Percentiles rank a stretch among this genome's conserved stretches.
Evolutionary conservation across 30 jellyfish, hydroid and myxozoan species (phyloP).

Genomic region (Cassiopea andromeda): DNA sequence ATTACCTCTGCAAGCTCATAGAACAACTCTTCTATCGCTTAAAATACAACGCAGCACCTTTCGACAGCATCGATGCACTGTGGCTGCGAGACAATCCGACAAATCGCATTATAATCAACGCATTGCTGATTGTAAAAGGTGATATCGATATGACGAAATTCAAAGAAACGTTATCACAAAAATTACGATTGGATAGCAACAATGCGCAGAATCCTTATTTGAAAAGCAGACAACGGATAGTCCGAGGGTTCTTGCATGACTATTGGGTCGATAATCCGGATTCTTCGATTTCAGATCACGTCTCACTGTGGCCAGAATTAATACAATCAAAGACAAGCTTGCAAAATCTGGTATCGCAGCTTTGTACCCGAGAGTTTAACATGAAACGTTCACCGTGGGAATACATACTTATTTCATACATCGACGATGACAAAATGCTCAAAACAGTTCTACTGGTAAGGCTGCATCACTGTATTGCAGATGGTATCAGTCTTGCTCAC

Average conservation of each 20-base stretch:
- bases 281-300: constrained; percentile 66
- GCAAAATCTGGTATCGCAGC: constrained; percentile 38
- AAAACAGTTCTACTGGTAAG: constrained; percentile 77
- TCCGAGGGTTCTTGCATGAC: constrained; percentile 61
- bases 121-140: constrained; percentile 55
- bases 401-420: constrained; percentile 51
- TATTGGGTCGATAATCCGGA: constrained; percentile 73
- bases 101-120: constrained; percentile 78
- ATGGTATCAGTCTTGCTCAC: constrained; percentile 77
- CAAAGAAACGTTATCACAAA: constrained; percentile 11
- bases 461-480: constrained; percentile 86
- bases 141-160: constrained; percentile 45
- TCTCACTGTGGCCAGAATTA: constrained; percentile 53
- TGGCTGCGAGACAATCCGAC: constrained; percentile 77
- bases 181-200: constrained; percentile 31
- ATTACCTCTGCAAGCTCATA: constrained; percentile 16
- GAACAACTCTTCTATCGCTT: constrained; percentile 44
- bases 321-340: constrained; percentile 27
- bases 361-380: constrained; percentile 56
- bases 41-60: constrained; percentile 56
- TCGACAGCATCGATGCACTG: constrained; percentile 64
- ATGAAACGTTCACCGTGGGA: constrained; percentile 87
- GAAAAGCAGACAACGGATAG: constrained; percentile 35
- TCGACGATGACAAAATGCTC: constrained; percentile 44
- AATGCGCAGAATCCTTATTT: constrained; percentile 29